These are phyloP conservation scores for Drosophila nr. medialis DNA, from an alignment of 2,888 invertebrate genomes.

Conservation along the genomic window DNA sequence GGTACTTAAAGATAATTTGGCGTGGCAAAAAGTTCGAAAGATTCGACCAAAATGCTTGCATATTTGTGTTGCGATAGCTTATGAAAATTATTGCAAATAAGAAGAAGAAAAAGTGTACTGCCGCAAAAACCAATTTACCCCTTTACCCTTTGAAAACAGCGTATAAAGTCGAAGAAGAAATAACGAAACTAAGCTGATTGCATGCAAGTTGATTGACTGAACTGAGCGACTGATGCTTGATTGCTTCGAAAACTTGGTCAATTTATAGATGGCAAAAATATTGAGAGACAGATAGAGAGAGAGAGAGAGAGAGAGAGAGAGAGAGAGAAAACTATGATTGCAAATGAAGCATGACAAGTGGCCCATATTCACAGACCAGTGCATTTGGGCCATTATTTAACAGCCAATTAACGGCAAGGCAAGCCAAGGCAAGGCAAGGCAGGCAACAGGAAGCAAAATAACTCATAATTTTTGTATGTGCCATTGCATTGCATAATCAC, in stretches of 20 bases:
- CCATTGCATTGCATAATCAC: slow-evolving; percentile 70
- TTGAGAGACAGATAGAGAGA: not conserved
- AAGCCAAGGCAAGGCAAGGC: slow-evolving; percentile 51
- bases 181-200: slow-evolving; percentile 49
- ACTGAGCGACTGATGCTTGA: slow-evolving; percentile 33
- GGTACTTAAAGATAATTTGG: not conserved
- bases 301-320: not conserved
- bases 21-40: not conserved
- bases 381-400: slow-evolving; percentile 71
- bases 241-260: slow-evolving; percentile 66
- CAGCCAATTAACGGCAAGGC: slow-evolving; percentile 59
- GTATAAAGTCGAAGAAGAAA: not conserved
- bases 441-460: slow-evolving; percentile 69
- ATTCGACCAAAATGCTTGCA: not conserved
- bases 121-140: not conserved
- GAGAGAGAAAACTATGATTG: slow-evolving; percentile 27
- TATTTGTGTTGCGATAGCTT: not conserved
- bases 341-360: slow-evolving; percentile 74
- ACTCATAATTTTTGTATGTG: slow-evolving; percentile 62
- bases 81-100: not conserved
- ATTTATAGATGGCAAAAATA: slow-evolving; percentile 52
- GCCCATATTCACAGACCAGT: slow-evolving; percentile 67
- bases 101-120: not conserved
- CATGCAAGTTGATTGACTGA: slow-evolving; percentile 55
- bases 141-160: not conserved